Base-by-base conservation (phyloP, 1,140 invertebrate genomes). In the Samia ricini region DNA sequence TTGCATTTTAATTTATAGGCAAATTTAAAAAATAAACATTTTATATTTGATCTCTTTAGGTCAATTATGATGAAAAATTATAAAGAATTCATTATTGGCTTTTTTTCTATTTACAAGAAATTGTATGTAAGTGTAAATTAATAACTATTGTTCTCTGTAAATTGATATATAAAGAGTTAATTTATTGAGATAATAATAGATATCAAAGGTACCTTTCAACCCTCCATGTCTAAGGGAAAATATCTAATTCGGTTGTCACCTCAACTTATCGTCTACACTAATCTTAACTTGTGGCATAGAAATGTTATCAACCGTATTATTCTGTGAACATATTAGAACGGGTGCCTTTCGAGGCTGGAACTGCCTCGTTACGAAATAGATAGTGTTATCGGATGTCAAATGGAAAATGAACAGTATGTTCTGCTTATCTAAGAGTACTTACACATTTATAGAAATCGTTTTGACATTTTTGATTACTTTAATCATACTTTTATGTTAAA, bases 291-390 rank as follows among this genome's bases (percentile, higher is more conserved):
- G 54, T 51, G 24, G 56, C 48, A 57, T 61, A 42, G 56, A 49
- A 66, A 66, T 60, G 59, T 66, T 66, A 66, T 66, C 64, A 61
- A 66, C 55, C 29, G 19, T 42, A 61, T 61, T 66, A 66, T 66
- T 66, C 61, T 42, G 48, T 23, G 54, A 60, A 50, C 24, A 56
- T 36, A 60, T 20, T 64, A 48, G 21, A 23, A 56, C 23, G 36
- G 29, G 49, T 57, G 49, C n/a, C 18, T 10, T 55, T 23, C n/a
- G 21, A 55, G 52, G 22, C 6, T 23, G 12, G 22, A 55, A 24
- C 52, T 22, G 20, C 24, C 21, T 23, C 7, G 8, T 26, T 42
- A 42, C n/a, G 15, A 42, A 42, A 12, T 10, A 42, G 10, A 42
- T 15, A 23, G 21, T 12, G 52, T 12, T 55, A 24, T 51, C 19